Base-by-base conservation (phyloP, 2,797 vertebrate species). In the Neosilurus mollespiculum region DNA sequence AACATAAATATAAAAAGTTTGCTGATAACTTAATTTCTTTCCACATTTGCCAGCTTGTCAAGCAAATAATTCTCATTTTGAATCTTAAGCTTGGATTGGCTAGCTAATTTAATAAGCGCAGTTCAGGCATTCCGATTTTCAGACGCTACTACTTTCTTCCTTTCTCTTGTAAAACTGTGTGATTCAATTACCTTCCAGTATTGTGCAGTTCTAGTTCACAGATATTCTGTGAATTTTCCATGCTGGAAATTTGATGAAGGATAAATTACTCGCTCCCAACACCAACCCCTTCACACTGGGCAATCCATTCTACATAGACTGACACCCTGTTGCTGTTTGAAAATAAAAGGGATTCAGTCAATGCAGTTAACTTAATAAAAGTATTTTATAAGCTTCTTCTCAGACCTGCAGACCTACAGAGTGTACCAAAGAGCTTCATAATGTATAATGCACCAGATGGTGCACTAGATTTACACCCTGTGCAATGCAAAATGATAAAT, bases 291-390 rank as follows among this genome's bases (percentile, higher is more conserved):
- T 66, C 24, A 54, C 56, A 56, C 37, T 12, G 64, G 81, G 30
- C 18, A 78, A 78, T 78, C 65, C 37, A 83, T 83, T 83, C 26
- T 49, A 34, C 65, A 62, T 53, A 70, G 61, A 69, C 16, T 49
- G 76, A 12, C 54, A 34, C 54, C 58, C 43, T 77, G 56, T 62
- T 62, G 14, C 56, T 37, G 73, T 14, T 61, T 61, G 14, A 14
- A 77, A 72, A 62, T 24, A 49, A 34, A 9, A 49, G 34, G 16
- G 12, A 58, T 20, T 43, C 16, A 34, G 22, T 24, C 18, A 15
- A 14, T 1, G 6, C 1, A 43, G 37, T 43, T 62, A 75, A 30
- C 51, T 73, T 73, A 14, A 18, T 16, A 59, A 76, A 58, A 58
- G 16, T 22, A 24, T 12, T 9, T 18, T 20, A 24, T 24, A 9